Percentiles rank a stretch among this genome's conserved stretches.
Conservation (phyloP, 1,140 invertebrate genomes). For the Diprion similis region DNA sequence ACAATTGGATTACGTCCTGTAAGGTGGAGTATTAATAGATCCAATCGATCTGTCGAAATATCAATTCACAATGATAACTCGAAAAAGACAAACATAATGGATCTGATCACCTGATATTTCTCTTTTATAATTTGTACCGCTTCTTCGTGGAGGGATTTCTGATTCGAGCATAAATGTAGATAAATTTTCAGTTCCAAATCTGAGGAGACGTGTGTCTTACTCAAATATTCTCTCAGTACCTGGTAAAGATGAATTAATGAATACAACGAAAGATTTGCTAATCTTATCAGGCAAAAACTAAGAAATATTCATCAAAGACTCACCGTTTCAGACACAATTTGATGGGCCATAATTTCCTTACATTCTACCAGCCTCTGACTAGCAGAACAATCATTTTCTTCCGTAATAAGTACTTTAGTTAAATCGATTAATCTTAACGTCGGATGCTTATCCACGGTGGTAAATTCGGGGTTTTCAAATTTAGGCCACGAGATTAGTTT, state of each 20-base stretch:
- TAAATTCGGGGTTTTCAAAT: conserved; percentile 42
- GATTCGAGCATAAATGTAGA: conserved; percentile 44
- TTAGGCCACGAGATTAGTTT: conserved; percentile 42
- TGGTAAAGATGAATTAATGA: conserved; percentile 25
- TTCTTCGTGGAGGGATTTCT: conserved; percentile 42
- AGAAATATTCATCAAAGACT: conserved; percentile 9
- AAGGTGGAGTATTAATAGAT: neutral
- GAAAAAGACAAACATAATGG: neutral
- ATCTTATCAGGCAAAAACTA: conserved; percentile 18
- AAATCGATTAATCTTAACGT: conserved; percentile 42
- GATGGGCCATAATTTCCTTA: conserved; percentile 42
- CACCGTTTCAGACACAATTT: conserved; percentile 39
- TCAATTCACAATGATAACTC: conserved; percentile 14
- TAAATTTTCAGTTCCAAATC: conserved; percentile 45
- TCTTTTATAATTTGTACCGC: conserved; percentile 47
- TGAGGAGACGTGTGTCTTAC: conserved; percentile 33
- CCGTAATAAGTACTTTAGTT: conserved; percentile 28
- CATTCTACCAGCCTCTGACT: conserved; percentile 45
- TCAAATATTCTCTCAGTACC: conserved; percentile 47
- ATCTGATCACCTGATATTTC: conserved; percentile 40
- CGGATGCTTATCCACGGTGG: conserved; percentile 41
- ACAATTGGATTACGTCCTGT: no score
- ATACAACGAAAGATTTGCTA: conserved; percentile 18
- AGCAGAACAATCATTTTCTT: conserved; percentile 31
- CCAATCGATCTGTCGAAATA: conserved; percentile 7